Base-by-base conservation (phyloP, 2,797 vertebrate species). In the Eleutherodactylus coqui region DNA sequence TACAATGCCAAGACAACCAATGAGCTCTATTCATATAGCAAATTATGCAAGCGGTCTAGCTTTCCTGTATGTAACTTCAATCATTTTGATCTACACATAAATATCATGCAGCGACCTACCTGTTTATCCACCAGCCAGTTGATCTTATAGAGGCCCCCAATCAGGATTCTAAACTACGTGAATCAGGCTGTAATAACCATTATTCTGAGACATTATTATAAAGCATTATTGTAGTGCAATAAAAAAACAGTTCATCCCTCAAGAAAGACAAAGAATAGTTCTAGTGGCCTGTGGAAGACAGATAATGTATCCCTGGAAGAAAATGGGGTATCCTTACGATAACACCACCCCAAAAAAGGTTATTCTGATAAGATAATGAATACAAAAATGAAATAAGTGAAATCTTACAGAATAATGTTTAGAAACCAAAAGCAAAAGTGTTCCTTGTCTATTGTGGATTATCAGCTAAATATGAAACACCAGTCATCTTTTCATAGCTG, bases 401-500 rank as follows among this genome's bases (percentile, higher is more conserved):
- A 58, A 36, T 19, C 14, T 67, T 67, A 67, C 32, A 67, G 32
- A 67, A 36, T 67, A 67, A 10, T 58, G 53, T 70, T 41, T n/a
- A n/a, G 9, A 41, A 70, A 70, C 67, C 55, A 79, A 85, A 53
- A 36, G 36, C 19, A 2, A 77, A 41, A 5, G 8, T 21, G 16
- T 16, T 32, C 6, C 36, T 21, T 10, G 36, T 53, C 32, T 67
- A 76, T 47, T 78, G 32, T 78, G n/a, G 1, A 67, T 85, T 78
- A 69, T 53, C 10, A 53, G 41, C 34, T 76, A 76, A 67, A 64
- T 69, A 69, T 80, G 7, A 76, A 82, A 64, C n/a, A 51, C 76
- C 85, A 78, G 75, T 87, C 81, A 60, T 64, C 38, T 73, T 85
- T 73, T 70, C 29, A 80, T 34, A 84, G 17, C 58, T 64, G 41